Conservation (phyloP, 2,797 vertebrate species). For the Sebastes itinus region DNA sequence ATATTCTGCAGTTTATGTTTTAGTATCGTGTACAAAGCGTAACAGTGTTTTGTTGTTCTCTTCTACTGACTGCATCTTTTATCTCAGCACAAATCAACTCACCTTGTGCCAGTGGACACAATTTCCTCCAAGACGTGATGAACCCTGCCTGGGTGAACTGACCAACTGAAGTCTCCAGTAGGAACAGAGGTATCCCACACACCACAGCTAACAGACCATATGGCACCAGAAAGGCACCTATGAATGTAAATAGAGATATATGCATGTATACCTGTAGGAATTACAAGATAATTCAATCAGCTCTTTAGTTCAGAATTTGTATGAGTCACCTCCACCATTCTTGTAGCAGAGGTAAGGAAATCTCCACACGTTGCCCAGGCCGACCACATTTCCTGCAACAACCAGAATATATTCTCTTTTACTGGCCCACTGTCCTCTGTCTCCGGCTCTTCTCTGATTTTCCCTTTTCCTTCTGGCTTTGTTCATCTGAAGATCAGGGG, state of each 20-base stretch:
- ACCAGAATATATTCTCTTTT: conserved; percentile 70
- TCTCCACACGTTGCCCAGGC: conserved; percentile 74
- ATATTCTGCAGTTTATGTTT: too few species aligned
- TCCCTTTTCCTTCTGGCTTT: too few species aligned
- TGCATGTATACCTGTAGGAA: too few species aligned
- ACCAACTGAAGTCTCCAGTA: conserved; percentile 67
- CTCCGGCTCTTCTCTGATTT: not conserved
- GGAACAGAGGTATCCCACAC: conserved; percentile 72
- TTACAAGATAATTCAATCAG: accelerated
- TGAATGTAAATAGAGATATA: not conserved
- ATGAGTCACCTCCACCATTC: conserved; percentile 61
- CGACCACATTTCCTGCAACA: conserved; percentile 65
- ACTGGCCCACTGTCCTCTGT: conserved; percentile 55
- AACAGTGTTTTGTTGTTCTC: too few species aligned
- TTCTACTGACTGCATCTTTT: too few species aligned
- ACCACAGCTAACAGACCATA: conserved; percentile 62
- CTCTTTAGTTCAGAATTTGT: not conserved
- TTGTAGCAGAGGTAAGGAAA: conserved; percentile 77
- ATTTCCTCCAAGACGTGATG: too few species aligned
- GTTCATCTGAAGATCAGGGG: too few species aligned
- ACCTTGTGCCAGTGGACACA: too few species aligned
- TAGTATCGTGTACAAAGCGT: too few species aligned
- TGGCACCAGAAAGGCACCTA: conserved; percentile 71
- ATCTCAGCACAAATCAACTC: too few species aligned
- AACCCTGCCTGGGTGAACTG: conserved; percentile 72